Evolutionary conservation across 1,140 invertebrate species (phyloP).

Genomic region (Aphaenogaster ashmeadi): DNA sequence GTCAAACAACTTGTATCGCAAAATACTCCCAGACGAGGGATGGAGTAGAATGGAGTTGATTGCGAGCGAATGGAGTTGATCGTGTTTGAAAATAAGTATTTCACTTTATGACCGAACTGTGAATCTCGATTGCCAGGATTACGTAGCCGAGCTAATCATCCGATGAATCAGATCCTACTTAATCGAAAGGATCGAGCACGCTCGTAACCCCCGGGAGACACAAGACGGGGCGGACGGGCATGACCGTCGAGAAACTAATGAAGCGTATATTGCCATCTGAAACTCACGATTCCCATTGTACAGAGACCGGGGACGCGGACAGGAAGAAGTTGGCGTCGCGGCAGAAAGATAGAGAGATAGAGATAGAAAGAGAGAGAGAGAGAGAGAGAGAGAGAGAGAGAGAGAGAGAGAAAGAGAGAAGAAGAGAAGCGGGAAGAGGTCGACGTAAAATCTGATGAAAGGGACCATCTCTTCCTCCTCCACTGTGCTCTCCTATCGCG

Average conservation of each 20-base stretch:
- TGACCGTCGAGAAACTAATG: conserved; percentile 65
- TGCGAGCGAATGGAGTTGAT: conserved; percentile 5
- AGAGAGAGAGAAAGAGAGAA: neutral
- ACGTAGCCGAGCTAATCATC: conserved; percentile 69
- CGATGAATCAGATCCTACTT: conserved; percentile 67
- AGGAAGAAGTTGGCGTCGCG: conserved; percentile 48
- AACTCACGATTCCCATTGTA: conserved; percentile 72
- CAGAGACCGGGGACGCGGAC: conserved; percentile 21
- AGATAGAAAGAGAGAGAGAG: neutral
- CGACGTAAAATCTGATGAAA: conserved; percentile 66
- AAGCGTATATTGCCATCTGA: conserved; percentile 75
- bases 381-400: neutral
- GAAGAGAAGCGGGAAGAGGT: conserved; percentile 32
- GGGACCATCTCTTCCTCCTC: conserved; percentile 39
- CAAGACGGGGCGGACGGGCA: neutral
- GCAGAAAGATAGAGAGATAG: neutral
- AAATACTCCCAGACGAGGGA: neutral
- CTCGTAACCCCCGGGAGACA: neutral
- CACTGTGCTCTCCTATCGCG: conserved; percentile 50
- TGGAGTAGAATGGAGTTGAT: conserved; percentile 13
- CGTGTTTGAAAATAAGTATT: conserved; percentile 9
- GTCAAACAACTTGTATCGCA: neutral
- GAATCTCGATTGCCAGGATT: conserved; percentile 63
- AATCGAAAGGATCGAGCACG: conserved; percentile 65
- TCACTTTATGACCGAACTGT: neutral